Percentiles rank a stretch among this genome's conserved stretches.
Evolutionary conservation across 2,888 invertebrate species (phyloP).

Genomic region (Drosophila kokeensis): DNA sequence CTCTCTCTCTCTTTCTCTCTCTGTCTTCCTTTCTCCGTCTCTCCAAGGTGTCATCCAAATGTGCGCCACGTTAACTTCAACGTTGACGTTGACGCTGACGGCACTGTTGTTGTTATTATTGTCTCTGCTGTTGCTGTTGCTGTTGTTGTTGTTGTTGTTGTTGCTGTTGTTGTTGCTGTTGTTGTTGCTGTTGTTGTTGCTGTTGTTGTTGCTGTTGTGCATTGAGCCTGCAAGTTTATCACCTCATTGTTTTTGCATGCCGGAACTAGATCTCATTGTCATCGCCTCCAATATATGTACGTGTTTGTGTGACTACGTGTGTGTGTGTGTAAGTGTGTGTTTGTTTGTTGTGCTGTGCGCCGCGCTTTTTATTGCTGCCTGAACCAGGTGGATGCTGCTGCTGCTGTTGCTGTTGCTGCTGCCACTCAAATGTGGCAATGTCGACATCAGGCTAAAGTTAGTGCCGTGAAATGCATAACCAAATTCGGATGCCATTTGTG

Average conservation of each 20-base stretch:
- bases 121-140: constrained; percentile 32
- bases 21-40: constrained; percentile 24
- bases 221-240: constrained; percentile 79
- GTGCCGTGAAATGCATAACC: constrained; percentile 39
- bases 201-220: constrained; percentile 54
- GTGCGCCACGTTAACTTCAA: constrained; percentile 61
- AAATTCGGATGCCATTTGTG: constrained; percentile 41
- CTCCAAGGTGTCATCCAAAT: constrained; percentile 75
- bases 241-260: constrained; percentile 77
- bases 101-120: constrained; percentile 12
- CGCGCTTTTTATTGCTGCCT: constrained; percentile 62
- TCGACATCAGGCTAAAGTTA: constrained; percentile 32
- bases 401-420: constrained; percentile 15
- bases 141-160: constrained; percentile 21
- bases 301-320: background rate
- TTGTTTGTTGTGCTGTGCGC: constrained; percentile 13
- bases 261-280: constrained; percentile 51
- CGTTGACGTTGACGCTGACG: constrained; percentile 31
- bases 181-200: constrained; percentile 33
- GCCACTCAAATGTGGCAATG: constrained; percentile 50
- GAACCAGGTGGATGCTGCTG: constrained; percentile 33
- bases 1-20: constrained; percentile 15
- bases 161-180: constrained; percentile 37
- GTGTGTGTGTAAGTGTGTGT: constrained; percentile 2
- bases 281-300: constrained; percentile 27